phyloP scores from a whole-genome alignment of 2,797 vertebrate species.

The Tragelaphus eurycerus region DNA sequence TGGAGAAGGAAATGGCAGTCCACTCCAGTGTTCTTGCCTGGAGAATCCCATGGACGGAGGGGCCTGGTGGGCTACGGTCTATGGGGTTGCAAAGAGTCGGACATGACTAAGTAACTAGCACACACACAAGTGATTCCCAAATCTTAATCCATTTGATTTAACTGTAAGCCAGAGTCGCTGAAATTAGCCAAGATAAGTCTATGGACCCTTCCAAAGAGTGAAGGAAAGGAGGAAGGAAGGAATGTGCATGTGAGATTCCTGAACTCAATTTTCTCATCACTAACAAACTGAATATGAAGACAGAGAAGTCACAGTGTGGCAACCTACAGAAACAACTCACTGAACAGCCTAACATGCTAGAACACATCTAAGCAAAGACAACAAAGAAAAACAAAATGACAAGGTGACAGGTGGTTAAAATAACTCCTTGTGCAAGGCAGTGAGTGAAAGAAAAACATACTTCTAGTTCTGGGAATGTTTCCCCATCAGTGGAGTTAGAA shows the following conservation, averaged over 20 bases:
- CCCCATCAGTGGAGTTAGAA: neutral
- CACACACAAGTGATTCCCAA: neutral
- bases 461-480: neutral
- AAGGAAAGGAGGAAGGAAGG: neutral
- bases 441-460: neutral
- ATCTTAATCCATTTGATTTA: neutral
- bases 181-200: neutral
- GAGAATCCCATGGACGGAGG: no score
- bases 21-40: no score
- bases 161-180: neutral
- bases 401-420: neutral
- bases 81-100: no score
- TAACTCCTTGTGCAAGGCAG: neutral
- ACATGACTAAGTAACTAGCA: no score
- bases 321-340: neutral
- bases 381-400: neutral
- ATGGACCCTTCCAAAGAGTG: neutral
- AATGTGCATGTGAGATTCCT: neutral
- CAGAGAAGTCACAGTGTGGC: neutral
- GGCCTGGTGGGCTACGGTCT: no score
- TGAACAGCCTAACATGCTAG: neutral
- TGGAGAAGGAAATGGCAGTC: no score
- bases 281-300: neutral
- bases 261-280: neutral
- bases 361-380: neutral